Percentiles rank a stretch among this genome's conserved stretches.
phyloP scores from a whole-genome alignment of 2,888 invertebrate species.

The Electrophaes corylata region DNA sequence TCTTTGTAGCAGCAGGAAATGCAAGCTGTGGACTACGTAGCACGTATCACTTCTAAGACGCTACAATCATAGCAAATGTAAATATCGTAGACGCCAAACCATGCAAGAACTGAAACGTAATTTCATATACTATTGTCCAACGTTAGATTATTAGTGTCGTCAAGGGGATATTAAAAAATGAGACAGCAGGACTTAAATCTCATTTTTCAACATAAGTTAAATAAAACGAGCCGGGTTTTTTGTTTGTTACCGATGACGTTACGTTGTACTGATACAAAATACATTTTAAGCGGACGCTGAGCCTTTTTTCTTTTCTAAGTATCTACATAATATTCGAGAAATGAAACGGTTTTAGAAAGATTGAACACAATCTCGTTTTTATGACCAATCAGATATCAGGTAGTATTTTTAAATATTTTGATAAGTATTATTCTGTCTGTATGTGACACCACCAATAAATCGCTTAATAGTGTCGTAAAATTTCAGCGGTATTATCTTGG shows the following conservation, averaged over 20 bases:
- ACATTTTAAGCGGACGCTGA: background rate
- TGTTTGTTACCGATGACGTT: background rate
- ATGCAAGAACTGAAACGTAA: background rate
- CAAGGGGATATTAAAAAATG: background rate
- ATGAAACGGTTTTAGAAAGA: background rate
- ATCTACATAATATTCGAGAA: background rate
- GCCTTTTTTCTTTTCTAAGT: background rate
- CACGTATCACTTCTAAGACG: constrained; percentile 38
- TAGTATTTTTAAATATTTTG: constrained; percentile 64
- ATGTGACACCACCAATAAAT: constrained; percentile 81
- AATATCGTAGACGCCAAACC: constrained; percentile 1
- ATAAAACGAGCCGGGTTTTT: background rate
- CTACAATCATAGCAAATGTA: constrained; percentile 45
- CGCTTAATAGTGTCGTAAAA: constrained; percentile 82
- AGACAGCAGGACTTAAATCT: background rate
- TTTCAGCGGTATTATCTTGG: constrained; percentile 82
- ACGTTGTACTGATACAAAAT: background rate
- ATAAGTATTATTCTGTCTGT: constrained; percentile 70
- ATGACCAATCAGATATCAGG: background rate
- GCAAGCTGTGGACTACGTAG: constrained; percentile 32
- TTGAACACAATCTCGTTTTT: background rate
- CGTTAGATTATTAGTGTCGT: background rate
- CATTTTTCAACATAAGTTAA: background rate
- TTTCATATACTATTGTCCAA: background rate
- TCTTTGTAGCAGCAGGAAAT: constrained; percentile 29